Evolutionary conservation across 2,113 vertebrate species (phyloP).

Genomic region (Neodon shergylaensis): DNA sequence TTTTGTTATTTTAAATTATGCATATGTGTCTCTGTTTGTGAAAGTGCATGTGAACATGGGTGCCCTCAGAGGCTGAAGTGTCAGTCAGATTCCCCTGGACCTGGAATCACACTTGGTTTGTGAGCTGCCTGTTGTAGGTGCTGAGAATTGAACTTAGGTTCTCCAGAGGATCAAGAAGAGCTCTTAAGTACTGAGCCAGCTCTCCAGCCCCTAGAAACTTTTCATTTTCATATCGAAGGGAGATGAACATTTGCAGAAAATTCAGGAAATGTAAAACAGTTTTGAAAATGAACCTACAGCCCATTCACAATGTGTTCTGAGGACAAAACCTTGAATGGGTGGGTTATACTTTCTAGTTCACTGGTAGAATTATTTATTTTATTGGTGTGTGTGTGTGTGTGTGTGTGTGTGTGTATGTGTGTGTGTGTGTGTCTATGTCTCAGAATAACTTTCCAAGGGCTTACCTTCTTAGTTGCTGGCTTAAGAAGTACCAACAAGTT

Average conservation of each 20-base stretch:
- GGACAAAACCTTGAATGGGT: neutral
- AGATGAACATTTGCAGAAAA: neutral
- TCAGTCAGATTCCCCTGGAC: neutral
- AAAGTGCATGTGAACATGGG: neutral
- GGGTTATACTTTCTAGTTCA: neutral
- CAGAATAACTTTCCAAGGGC: neutral
- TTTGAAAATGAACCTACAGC: neutral
- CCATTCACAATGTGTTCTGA: neutral
- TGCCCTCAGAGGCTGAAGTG: neutral
- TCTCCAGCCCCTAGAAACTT: neutral
- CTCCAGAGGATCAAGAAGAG: neutral
- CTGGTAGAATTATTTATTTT: neutral
- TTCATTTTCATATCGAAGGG: neutral
- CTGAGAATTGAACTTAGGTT: neutral
- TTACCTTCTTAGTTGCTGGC: neutral
- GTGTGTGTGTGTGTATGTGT: neutral
- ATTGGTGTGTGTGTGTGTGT: neutral
- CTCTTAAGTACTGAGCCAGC: neutral
- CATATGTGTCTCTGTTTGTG: neutral
- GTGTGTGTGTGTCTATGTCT: neutral
- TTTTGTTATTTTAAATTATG: neutral
- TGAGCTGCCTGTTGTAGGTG: neutral
- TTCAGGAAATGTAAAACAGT: neutral
- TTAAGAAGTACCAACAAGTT: slow-evolving; percentile 17
- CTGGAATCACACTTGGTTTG: neutral